Base-by-base conservation (phyloP, 53 echinoderm and acorn worm species). In the Paracentrotus lividus region DNA sequence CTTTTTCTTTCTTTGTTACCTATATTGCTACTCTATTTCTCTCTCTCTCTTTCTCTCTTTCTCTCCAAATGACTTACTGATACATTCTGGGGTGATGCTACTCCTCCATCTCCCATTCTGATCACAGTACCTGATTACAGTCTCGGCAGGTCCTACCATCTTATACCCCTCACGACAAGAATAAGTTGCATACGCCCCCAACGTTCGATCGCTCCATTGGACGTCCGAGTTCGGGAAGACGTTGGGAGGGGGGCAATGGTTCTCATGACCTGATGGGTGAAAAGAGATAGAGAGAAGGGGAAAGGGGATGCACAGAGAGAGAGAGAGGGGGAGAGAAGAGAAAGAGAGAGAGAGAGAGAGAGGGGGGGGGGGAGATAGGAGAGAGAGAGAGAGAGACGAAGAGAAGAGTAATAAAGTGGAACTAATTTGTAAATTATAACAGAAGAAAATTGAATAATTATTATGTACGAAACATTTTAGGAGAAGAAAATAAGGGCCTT, bases 161-260 rank as follows among this genome's bases (percentile, higher is more conserved):
- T 52, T 20, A 26, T 88, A 88, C 0, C 88, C 88, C 1, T 88
- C 36, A 33, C 56, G 54, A 57, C 88, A 88, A 20, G 58, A 16
- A 45, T 88, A 88, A 3, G 88, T 88, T 38, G 57, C 88, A 57
- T 88, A 57, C 88, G 88, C 88, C 88, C 88, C 88, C 38, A 88
- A 58, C 88, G 88, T 88, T 57, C 88, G 58, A 55, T 88, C 88
- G 57, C 88, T 88, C 88, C 88, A 88, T 27, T 36, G 4, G 9
- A 57, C 88, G 12, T 58, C 58, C 21, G 88, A 32, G 34, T 88
- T 52, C 23, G 88, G 88, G 88, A 23, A 88, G 23, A 36, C 51
- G 4, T 1, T 52, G 16, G 88, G 88, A 23, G 34, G 33, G 8
- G 34, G 32, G 56, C 88, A 88, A 0, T 34, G 2, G 36, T 56